Conservation (phyloP, 2,888 invertebrate species). For the Eueremaeus valkanovi region DNA sequence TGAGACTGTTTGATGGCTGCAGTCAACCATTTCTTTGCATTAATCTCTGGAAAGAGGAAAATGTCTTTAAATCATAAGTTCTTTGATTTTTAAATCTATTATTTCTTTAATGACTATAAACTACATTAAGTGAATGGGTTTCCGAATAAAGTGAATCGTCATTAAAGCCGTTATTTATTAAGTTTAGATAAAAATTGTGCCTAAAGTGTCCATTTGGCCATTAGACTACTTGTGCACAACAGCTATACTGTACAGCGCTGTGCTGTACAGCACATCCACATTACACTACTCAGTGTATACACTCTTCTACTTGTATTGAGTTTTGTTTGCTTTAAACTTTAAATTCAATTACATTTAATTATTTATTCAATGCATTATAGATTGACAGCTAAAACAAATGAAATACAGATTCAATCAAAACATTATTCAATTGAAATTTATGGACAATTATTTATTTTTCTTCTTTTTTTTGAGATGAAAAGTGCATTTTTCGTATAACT, state of each 20-base stretch:
- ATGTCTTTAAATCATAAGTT: background rate
- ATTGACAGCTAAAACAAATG: too few species aligned
- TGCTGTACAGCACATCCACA: background rate
- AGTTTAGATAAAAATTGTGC: background rate
- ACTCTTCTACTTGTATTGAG: background rate
- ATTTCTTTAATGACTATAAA: background rate
- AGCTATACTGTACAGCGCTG: too few species aligned
- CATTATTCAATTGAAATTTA: too few species aligned
- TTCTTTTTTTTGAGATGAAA: too few species aligned
- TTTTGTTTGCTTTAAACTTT: background rate
- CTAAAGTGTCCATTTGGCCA: background rate
- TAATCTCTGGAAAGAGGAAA: background rate
- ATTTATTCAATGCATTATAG: too few species aligned
- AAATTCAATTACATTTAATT: too few species aligned
- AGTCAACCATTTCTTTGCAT: background rate
- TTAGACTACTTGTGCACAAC: too few species aligned
- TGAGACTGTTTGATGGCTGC: background rate
- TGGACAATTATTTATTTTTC: too few species aligned
- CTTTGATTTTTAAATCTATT: background rate
- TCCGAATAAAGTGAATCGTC: background rate
- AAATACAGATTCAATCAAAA: too few species aligned
- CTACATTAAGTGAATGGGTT: background rate
- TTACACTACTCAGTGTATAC: background rate
- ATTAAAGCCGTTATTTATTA: background rate
- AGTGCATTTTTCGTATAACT: too few species aligned